These are phyloP conservation scores for Aix galericulata DNA, from an alignment of 2,113 vertebrate species.

Conservation along the genomic window DNA sequence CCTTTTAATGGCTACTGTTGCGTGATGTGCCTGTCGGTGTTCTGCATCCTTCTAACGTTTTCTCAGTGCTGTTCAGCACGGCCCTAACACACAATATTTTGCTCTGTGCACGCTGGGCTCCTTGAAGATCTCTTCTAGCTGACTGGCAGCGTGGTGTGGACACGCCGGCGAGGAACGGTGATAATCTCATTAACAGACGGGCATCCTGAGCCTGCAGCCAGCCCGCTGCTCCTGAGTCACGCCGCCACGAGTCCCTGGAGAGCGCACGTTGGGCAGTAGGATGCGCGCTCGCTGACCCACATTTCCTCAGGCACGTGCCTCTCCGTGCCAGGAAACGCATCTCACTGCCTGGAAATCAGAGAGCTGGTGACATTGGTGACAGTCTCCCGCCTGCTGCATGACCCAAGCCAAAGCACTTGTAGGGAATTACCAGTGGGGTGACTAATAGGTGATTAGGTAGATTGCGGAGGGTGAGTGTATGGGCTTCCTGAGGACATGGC, in stretches of 20 bases:
- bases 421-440: slow-evolving; percentile 33
- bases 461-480: neutral
- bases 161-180: accelerated
- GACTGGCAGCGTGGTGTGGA: neutral
- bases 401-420: neutral
- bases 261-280: neutral
- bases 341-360: slow-evolving; percentile 19
- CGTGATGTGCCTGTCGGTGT: neutral
- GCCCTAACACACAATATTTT: accelerated
- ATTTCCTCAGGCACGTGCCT: slow-evolving; percentile 45
- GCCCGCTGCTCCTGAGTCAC: slow-evolving; percentile 4
- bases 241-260: neutral
- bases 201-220: neutral
- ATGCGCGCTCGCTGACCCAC: slow-evolving; percentile 30
- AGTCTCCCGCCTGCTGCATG: neutral
- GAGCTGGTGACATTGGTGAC: slow-evolving; percentile 11
- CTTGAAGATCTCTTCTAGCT: neutral
- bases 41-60: accelerated
- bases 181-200: neutral
- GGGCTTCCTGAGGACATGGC: neutral
- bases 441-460: slow-evolving; percentile 2
- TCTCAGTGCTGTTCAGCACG: neutral
- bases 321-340: neutral
- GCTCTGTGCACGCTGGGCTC: neutral
- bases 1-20: neutral